Percentiles rank a stretch among this genome's conserved stretches.
These are phyloP conservation scores for Gnathonemus longibarbis DNA, from an alignment of 2,113 vertebrate species.

Conservation along the genomic window DNA sequence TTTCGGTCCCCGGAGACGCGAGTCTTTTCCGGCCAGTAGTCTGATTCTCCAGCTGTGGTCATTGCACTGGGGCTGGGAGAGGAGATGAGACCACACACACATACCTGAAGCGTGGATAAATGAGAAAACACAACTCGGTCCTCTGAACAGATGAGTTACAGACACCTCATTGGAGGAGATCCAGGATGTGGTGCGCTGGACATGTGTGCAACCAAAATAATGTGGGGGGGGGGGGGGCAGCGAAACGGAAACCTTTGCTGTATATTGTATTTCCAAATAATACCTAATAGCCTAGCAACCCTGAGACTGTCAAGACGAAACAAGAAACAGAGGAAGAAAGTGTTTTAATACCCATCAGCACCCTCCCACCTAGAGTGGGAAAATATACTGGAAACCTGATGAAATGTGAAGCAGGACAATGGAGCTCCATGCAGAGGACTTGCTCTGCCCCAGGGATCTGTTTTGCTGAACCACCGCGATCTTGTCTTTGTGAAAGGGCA, in stretches of 20 bases:
- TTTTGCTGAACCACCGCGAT: not conserved
- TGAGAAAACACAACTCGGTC: not conserved
- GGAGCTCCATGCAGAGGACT: not conserved
- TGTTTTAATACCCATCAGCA: not conserved
- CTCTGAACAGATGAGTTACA: not conserved
- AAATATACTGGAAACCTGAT: not conserved
- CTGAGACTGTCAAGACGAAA: not conserved
- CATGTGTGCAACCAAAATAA: slow-evolving; percentile 8
- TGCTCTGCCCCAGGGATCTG: not conserved
- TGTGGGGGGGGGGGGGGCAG: too few species aligned
- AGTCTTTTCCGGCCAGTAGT: not conserved
- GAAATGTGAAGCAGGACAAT: not conserved
- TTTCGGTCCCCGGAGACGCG: not conserved
- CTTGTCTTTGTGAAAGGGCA: not conserved
- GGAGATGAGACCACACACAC: not conserved
- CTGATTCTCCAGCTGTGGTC: not conserved
- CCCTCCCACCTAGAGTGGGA: not conserved
- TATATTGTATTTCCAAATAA: slow-evolving; percentile 22
- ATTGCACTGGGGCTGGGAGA: not conserved
- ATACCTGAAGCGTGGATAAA: not conserved
- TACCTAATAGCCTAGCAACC: slow-evolving; percentile 28
- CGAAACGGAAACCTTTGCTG: not conserved
- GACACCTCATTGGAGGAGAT: not conserved
- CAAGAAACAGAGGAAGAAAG: slow-evolving; percentile 19
- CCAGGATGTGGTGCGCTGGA: not conserved